Conservation (phyloP, 2,888 invertebrate species). For the Exephanes ischioxanthus region DNA sequence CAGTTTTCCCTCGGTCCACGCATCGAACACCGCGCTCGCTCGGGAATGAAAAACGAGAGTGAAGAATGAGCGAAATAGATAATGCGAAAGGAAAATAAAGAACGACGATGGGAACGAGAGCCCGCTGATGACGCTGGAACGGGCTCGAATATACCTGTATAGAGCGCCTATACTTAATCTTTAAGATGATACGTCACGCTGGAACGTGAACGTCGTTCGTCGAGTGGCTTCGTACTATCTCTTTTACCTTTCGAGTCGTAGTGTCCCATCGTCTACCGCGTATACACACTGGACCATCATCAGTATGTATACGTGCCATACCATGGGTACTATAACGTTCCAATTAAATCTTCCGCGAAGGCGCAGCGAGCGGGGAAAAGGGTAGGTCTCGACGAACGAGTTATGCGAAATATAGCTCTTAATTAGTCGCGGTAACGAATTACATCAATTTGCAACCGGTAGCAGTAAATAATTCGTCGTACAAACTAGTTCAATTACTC, state of each 20-base stretch:
- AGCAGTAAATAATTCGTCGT: constrained; percentile 72
- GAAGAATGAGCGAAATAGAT: constrained; percentile 53
- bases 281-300: constrained; percentile 19
- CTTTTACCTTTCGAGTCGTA: constrained; percentile 32
- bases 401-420: constrained; percentile 69
- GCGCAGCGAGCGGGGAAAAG: constrained; percentile 21
- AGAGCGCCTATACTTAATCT: constrained; percentile 52
- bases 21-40: neutral
- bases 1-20: neutral
- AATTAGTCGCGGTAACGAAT: constrained; percentile 71
- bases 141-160: constrained; percentile 23
- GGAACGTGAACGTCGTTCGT: constrained; percentile 55
- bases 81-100: constrained; percentile 50
- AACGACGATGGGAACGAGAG: constrained; percentile 36
- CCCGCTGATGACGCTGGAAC: constrained; percentile 29
- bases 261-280: constrained; percentile 58
- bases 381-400: constrained; percentile 47
- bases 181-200: constrained; percentile 60
- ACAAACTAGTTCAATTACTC: constrained; percentile 72
- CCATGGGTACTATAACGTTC: constrained; percentile 38
- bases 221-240: constrained; percentile 46
- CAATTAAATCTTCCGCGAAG: constrained; percentile 62
- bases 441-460: constrained; percentile 69
- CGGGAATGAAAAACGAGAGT: constrained; percentile 24
- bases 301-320: constrained; percentile 26